Percentiles rank a stretch among this genome's conserved stretches.
Conservation (phyloP, 2,888 invertebrate genomes). For the Drosophila mettleri region DNA sequence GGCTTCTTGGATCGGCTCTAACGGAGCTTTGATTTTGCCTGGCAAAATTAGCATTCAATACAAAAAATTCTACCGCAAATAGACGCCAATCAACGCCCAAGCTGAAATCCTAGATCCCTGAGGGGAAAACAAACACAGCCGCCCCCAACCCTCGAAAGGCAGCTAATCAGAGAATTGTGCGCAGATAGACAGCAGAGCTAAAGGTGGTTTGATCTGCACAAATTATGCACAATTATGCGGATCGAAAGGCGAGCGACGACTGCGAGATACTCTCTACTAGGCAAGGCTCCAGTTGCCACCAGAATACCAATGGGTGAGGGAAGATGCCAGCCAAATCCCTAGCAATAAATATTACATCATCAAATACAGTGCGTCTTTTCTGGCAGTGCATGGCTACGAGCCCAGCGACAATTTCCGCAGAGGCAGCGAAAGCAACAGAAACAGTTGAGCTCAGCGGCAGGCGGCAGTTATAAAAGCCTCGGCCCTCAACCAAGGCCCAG, state of each 20-base stretch:
- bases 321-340: fast-evolving
- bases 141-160: constrained; percentile 1
- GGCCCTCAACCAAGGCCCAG: not conserved
- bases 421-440: constrained; percentile 8
- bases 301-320: too few relatives aligned
- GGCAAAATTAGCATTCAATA: constrained; percentile 83
- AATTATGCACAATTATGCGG: constrained; percentile 69
- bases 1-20: constrained; percentile 47
- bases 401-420: constrained; percentile 43
- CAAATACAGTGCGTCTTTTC: not conserved
- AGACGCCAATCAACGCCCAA: constrained; percentile 79
- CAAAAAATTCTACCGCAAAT: constrained; percentile 51
- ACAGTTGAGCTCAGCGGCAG: constrained; percentile 15
- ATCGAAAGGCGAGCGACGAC: too few relatives aligned
- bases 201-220: constrained; percentile 32
- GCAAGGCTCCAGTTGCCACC: too few relatives aligned
- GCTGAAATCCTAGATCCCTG: constrained; percentile 17
- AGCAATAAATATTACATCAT: not conserved
- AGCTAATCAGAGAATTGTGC: constrained; percentile 21
- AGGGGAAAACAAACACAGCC: not conserved
- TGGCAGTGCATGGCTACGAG: not conserved
- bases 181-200: not conserved
- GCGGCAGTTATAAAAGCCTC: constrained; percentile 36
- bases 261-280: constrained; percentile 1
- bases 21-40: constrained; percentile 72